Percentiles rank a stretch among this genome's conserved stretches.
Conservation (phyloP, 2,888 invertebrate species). For the Drosophila nr. fundita region DNA sequence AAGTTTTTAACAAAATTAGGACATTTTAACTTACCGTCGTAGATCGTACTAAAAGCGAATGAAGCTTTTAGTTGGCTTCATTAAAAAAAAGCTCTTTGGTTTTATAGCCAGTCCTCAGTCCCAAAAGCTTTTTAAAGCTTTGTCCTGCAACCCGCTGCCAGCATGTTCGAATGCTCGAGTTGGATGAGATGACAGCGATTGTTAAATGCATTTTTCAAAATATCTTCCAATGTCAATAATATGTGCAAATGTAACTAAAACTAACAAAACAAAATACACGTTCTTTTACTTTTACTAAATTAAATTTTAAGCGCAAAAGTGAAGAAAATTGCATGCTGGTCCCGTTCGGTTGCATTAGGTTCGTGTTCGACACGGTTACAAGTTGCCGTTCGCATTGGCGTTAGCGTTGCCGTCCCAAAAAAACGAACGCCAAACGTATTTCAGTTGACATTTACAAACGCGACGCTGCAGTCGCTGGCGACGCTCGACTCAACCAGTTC, state of each 20-base stretch:
- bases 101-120: not conserved
- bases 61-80: not conserved
- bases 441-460: slow-evolving; percentile 71
- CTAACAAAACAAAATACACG: not conserved
- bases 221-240: not conserved
- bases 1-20: not conserved
- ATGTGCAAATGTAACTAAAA: not conserved
- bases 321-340: not conserved
- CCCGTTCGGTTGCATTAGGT: slow-evolving; percentile 17
- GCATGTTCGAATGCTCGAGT: slow-evolving; percentile 1
- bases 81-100: not conserved
- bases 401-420: slow-evolving; percentile 18
- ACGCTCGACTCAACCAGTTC: slow-evolving; percentile 37
- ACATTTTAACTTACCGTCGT: not conserved
- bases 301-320: too few species aligned
- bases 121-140: slow-evolving; percentile 20
- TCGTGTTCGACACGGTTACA: slow-evolving; percentile 19
- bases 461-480: slow-evolving; percentile 55
- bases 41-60: not conserved
- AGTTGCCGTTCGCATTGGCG: slow-evolving; percentile 20
- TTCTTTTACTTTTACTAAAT: not conserved
- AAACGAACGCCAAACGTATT: slow-evolving; percentile 13
- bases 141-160: slow-evolving; percentile 11
- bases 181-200: not conserved
- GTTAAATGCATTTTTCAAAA: not conserved